These are phyloP conservation scores for Macheiramphus alcinus DNA, from an alignment of 2,113 vertebrate genomes.

Conservation along the genomic window DNA sequence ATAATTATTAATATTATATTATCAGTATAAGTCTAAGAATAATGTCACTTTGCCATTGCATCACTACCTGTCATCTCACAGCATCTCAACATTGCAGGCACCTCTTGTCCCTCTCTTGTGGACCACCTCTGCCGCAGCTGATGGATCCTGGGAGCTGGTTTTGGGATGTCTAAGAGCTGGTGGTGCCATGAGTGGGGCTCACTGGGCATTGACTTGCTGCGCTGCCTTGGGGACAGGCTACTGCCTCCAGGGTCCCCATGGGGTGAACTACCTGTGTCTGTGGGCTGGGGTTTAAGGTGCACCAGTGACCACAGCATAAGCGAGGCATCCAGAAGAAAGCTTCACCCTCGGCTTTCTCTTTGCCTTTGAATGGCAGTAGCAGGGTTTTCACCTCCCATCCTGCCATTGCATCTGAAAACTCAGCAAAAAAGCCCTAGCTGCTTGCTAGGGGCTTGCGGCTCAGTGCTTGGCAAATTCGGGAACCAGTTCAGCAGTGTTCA, in stretches of 20 bases:
- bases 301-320: accelerated
- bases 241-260: background rate
- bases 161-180: background rate
- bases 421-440: background rate
- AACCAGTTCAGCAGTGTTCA: accelerated
- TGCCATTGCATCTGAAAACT: background rate
- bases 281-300: background rate
- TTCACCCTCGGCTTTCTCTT: background rate
- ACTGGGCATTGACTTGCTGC: background rate
- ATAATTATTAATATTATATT: background rate
- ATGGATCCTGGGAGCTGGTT: background rate
- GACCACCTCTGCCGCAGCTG: background rate
- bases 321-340: background rate
- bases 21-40: background rate
- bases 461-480: background rate
- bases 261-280: accelerated
- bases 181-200: background rate
- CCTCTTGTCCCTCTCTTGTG: background rate
- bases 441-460: accelerated
- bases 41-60: background rate
- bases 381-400: background rate
- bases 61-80: background rate
- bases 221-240: background rate
- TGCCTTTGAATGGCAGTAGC: background rate
- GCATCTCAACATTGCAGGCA: background rate